phyloP scores from a whole-genome alignment of 2,113 vertebrate species.

The Macrotis lagotis region DNA sequence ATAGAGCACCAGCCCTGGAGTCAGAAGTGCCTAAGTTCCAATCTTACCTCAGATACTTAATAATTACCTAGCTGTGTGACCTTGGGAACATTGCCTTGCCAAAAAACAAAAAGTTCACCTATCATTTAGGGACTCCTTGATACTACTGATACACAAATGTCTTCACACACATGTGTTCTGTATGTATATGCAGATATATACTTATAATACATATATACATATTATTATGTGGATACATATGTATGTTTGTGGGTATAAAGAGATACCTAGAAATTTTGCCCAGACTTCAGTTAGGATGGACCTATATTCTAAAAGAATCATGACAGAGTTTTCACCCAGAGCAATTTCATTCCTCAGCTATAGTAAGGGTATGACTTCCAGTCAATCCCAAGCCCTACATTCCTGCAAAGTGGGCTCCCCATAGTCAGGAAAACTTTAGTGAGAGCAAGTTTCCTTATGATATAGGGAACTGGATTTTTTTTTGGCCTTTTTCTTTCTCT shows the following conservation, averaged over 20 bases:
- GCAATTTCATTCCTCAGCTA: neutral
- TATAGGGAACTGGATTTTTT: neutral
- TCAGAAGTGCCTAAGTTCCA: too few relatives aligned
- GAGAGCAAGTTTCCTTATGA: neutral
- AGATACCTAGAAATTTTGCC: neutral
- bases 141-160: neutral
- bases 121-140: neutral
- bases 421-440: neutral
- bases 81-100: too few relatives aligned
- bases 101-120: too few relatives aligned
- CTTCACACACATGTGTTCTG: neutral
- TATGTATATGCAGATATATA: neutral
- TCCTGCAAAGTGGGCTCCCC: neutral
- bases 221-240: neutral
- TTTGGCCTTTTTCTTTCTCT: neutral
- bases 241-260: neutral
- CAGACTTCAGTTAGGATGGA: neutral
- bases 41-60: too few relatives aligned
- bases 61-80: too few relatives aligned
- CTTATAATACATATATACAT: too few relatives aligned
- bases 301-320: neutral
- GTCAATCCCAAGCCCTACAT: neutral
- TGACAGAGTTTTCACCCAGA: neutral
- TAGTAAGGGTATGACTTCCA: neutral
- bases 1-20: too few relatives aligned